A percentile compares a stretch with the other conserved stretches of the same genome.
Evolutionary conservation across 2,888 invertebrate species (phyloP).

Genomic region (Pollenia angustigena): DNA sequence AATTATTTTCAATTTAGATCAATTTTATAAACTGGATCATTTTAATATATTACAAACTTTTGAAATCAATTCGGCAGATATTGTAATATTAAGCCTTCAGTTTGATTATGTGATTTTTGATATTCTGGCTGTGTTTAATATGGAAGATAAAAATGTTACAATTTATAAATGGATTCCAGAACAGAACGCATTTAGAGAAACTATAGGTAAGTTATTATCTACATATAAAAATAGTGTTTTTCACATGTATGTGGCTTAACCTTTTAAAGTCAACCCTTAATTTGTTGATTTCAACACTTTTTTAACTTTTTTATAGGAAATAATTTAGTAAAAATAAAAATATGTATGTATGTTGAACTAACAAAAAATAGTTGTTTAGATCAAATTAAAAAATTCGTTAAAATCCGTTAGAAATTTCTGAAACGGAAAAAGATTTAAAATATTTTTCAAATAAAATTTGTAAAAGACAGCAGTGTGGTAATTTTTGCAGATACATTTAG

Average conservation of each 20-base stretch:
- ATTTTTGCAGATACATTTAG: no score
- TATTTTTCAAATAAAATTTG: no score
- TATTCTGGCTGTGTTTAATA: conserved; percentile 76
- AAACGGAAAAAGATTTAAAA: no score
- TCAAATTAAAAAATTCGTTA: no score
- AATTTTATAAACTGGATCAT: conserved; percentile 76
- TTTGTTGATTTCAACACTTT: no score
- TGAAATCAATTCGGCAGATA: conserved; percentile 59
- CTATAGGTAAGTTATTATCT: conserved; percentile 78
- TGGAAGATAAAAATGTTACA: conserved; percentile 46
- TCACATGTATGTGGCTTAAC: background rate
- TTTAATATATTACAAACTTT: conserved; percentile 80
- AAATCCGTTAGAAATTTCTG: no score
- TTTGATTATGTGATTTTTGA: conserved; percentile 72
- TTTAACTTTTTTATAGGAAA: no score
- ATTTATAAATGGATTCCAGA: conserved; percentile 78
- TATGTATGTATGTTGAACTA: no score
- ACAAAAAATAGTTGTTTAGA: no score
- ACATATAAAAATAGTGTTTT: background rate
- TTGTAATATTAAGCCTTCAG: conserved; percentile 32
- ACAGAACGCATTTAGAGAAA: conserved; percentile 75
- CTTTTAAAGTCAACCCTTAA: no score
- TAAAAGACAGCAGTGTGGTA: no score
- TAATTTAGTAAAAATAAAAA: no score
- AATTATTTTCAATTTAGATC: conserved; percentile 63